Evolutionary conservation across 1,140 invertebrate species (phyloP), one percentile per base, ranked within the genome.

Genomic region (Formica selysi): DNA sequence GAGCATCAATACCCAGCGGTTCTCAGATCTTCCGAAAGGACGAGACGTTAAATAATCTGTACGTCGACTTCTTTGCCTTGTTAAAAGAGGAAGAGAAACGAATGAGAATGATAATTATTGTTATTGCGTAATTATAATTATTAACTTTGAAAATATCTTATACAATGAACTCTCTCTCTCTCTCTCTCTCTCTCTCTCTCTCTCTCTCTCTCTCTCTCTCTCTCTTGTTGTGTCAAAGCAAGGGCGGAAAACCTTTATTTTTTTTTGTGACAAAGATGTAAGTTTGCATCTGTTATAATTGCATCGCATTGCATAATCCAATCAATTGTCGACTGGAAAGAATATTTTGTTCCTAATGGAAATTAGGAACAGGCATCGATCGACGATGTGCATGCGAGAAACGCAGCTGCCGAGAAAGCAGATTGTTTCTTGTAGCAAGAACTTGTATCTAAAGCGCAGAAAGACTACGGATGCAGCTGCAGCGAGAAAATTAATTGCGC

Each of bases 1-100:
- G 93, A 92, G 93, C 94, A 94, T 95, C 94, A 94, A 95, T 95
- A 95, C 93, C 89, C 91, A 93, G 91, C 87, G 93, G 92, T 92
- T 94, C 93, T 94, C 93, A 85, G 76, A 83, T 88, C 87, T 89
- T 89, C 83, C 62, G 83, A 76, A 80, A 80, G 76, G 51, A 36
- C 65, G 32, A 44, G 41, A 65, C 41, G 10, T 85, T 41, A 65
- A 29, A 57, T 61, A 81, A 59, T 44, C 36, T 19, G 13, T 36
- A 26, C 6, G 4, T 41, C 19, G 22, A 54, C 19, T 41, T 7
- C 0, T 44, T 59, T 44, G 7, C 11, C 11, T 44, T 7, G 3
- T n/a, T 32, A n/a, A 38, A 44, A 48, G 19, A 16, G 44, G 22
- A 19, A 81, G 8, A 44, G 10, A n/a, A 57, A 22, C 8, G 36